Conservation (phyloP, 2,113 vertebrate genomes). For the Meriones unguiculatus region DNA sequence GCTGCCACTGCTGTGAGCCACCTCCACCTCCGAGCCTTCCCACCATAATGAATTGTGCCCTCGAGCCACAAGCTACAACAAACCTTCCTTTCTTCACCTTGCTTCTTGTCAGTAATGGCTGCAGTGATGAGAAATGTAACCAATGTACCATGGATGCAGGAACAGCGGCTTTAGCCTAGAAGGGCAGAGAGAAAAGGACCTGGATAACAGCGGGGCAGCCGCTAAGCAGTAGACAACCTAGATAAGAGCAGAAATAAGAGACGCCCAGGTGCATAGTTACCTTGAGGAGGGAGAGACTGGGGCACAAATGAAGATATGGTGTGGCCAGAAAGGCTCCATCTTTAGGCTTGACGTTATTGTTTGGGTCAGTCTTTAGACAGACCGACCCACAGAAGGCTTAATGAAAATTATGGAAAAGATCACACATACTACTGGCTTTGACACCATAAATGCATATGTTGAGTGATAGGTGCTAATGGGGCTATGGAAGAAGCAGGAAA, state of each 20-base stretch:
- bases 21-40: neutral
- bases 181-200: neutral
- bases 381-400: neutral
- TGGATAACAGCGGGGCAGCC: neutral
- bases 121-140: neutral
- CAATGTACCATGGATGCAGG: too few relatives aligned
- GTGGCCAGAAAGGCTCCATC: neutral
- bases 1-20: neutral
- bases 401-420: conserved; percentile 14
- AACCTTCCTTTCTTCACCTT: neutral
- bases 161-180: neutral
- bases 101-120: neutral
- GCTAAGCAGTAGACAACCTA: neutral
- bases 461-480: neutral
- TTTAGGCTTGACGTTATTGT: conserved; percentile 22
- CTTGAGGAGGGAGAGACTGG: conserved; percentile 5
- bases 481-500: neutral
- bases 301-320: neutral
- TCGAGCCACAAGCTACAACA: neutral
- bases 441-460: neutral
- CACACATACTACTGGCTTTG: neutral
- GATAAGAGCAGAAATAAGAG: neutral
- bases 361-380: conserved; percentile 1
- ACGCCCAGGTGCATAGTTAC: neutral
- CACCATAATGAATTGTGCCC: neutral